phyloP scores from a whole-genome alignment of 2,888 invertebrate genomes.

The Hypselothyrea guttata region DNA sequence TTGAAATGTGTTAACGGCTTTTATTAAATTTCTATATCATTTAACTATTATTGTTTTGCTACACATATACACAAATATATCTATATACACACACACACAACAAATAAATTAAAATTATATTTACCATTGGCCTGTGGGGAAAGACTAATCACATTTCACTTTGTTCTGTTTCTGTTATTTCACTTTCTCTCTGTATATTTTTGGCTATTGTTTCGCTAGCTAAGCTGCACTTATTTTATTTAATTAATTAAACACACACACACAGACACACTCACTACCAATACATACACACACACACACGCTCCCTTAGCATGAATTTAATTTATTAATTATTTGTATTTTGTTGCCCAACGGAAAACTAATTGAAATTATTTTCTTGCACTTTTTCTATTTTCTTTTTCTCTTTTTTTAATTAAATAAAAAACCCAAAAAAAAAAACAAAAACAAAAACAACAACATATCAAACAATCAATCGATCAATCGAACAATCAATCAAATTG shows the following conservation, averaged over 20 bases:
- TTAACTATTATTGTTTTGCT: slow-evolving; percentile 50
- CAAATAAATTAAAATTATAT: slow-evolving; percentile 42
- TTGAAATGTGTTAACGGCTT: slow-evolving; percentile 1
- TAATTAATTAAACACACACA: slow-evolving; percentile 27
- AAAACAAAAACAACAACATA: slow-evolving; percentile 37
- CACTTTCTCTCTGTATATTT: slow-evolving; percentile 29
- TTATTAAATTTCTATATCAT: slow-evolving; percentile 21
- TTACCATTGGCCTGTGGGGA: slow-evolving; percentile 82
- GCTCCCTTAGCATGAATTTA: slow-evolving; percentile 56
- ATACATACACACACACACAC: slow-evolving; percentile 6
- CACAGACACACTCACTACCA: slow-evolving; percentile 12
- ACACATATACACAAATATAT: slow-evolving; percentile 30
- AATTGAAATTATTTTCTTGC: slow-evolving; percentile 73
- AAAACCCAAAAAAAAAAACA: too few relatives aligned
- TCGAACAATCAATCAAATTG: slow-evolving; percentile 35
- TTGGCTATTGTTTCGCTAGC: slow-evolving; percentile 51
- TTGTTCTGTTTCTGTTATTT: slow-evolving; percentile 28
- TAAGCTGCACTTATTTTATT: slow-evolving; percentile 48
- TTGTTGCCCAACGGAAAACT: slow-evolving; percentile 67
- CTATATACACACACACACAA: slow-evolving; percentile 25
- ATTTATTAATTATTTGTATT: slow-evolving; percentile 55
- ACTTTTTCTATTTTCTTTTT: slow-evolving; percentile 76
- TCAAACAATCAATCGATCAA: slow-evolving; percentile 15
- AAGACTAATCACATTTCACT: slow-evolving; percentile 82
- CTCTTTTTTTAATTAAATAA: too few relatives aligned